These are phyloP conservation scores for Dermolepida albohirtum DNA, from an alignment of 2,888 invertebrate species.

Conservation along the genomic window DNA sequence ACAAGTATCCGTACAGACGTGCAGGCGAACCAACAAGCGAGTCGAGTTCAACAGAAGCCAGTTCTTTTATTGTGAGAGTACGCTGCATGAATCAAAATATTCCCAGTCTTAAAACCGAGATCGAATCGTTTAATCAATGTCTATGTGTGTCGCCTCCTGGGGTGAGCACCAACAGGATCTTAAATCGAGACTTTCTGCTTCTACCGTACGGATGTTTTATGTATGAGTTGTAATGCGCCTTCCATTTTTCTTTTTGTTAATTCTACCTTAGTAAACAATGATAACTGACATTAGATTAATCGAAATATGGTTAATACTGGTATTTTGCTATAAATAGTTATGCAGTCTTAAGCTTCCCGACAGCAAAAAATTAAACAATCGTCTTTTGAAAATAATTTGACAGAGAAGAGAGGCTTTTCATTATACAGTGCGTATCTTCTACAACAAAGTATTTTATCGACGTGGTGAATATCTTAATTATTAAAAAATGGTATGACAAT, in stretches of 20 bases:
- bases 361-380: constrained; percentile 9
- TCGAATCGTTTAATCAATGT: constrained; percentile 65
- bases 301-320: constrained; percentile 20
- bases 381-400: too few species aligned
- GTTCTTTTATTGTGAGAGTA: constrained; percentile 58
- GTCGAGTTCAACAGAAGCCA: constrained; percentile 57
- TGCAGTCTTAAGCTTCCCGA: neutral
- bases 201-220: constrained; percentile 48
- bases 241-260: constrained; percentile 38
- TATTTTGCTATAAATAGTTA: constrained; percentile 19
- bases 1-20: constrained; percentile 16
- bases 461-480: too few species aligned
- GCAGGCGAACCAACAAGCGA: constrained; percentile 26
- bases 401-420: neutral
- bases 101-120: constrained; percentile 60
- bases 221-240: constrained; percentile 45
- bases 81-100: constrained; percentile 62
- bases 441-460: too few species aligned
- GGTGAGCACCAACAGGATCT: constrained; percentile 54
- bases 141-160: constrained; percentile 63
- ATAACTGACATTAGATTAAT: constrained; percentile 36
- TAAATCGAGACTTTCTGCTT: constrained; percentile 44
- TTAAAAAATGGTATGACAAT: too few species aligned
- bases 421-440: neutral
- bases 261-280: constrained; percentile 33